Evolutionary conservation across 2,113 vertebrate species (phyloP).

Genomic region (Chionodraco myersi): DNA sequence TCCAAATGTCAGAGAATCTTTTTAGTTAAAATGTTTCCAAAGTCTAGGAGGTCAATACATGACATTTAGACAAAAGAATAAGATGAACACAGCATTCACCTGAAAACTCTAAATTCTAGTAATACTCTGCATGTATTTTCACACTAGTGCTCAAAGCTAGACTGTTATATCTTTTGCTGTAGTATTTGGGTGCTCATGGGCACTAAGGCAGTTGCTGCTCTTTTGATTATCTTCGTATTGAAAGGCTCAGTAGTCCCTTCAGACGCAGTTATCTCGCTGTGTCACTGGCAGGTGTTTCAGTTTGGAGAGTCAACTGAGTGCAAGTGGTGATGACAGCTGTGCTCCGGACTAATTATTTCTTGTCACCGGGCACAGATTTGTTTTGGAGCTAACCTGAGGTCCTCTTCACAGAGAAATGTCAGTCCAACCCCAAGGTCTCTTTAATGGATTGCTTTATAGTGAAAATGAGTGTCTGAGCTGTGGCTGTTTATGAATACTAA

Average conservation of each 20-base stretch:
- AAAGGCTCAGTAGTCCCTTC: slow-evolving; percentile 19
- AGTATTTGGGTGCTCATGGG: slow-evolving; percentile 9
- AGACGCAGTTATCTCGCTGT: slow-evolving; percentile 37
- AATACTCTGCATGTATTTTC: background rate
- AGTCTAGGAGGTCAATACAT: slow-evolving; percentile 9
- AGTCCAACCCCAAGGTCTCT: slow-evolving; percentile 34
- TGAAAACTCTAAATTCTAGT: background rate
- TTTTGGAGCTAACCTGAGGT: slow-evolving; percentile 26
- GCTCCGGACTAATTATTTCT: slow-evolving; percentile 59
- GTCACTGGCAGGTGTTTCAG: slow-evolving; percentile 56
- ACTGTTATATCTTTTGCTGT: background rate
- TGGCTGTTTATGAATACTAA: slow-evolving; percentile 23
- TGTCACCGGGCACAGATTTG: slow-evolving; percentile 59
- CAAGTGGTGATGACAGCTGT: slow-evolving; percentile 61
- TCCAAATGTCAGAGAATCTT: slow-evolving; percentile 10
- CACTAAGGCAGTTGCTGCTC: background rate
- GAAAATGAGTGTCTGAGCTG: slow-evolving; percentile 17
- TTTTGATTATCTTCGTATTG: slow-evolving; percentile 26
- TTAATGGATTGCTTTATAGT: slow-evolving; percentile 12
- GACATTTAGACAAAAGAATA: slow-evolving; percentile 34
- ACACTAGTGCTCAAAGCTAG: background rate
- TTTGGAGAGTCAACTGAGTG: slow-evolving; percentile 59
- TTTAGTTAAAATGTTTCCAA: slow-evolving; percentile 9
- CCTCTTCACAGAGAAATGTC: slow-evolving; percentile 23
- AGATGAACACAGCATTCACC: slow-evolving; percentile 2